Conservation (phyloP, 2,888 invertebrate species). For the Caenorhabditis sp. region DNA sequence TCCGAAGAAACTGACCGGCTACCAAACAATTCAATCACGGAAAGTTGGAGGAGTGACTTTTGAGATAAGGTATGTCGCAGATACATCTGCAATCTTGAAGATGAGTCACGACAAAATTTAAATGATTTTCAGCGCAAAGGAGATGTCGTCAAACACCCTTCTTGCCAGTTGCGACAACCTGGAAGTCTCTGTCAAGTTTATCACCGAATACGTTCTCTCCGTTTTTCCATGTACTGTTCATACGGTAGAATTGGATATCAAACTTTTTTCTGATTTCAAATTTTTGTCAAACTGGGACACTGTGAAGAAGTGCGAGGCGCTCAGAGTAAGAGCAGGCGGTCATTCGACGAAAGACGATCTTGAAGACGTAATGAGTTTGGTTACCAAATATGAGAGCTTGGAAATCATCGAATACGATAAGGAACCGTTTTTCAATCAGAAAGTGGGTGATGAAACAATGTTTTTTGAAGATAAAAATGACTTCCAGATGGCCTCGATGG, state of each 20-base stretch:
- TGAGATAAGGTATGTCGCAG: not conserved
- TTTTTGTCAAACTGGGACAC: not conserved
- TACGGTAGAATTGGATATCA: not conserved
- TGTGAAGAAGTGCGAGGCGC: not conserved
- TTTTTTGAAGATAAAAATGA: too few relatives aligned
- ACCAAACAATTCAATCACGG: not conserved
- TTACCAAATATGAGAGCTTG: not conserved
- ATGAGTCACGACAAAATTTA: not conserved
- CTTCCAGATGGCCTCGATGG: not conserved
- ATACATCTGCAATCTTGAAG: not conserved
- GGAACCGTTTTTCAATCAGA: too few relatives aligned
- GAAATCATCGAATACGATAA: not conserved
- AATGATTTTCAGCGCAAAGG: not conserved
- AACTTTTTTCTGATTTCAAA: not conserved
- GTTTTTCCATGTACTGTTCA: conserved; percentile 1
- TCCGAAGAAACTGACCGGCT: too few relatives aligned
- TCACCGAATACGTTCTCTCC: not conserved
- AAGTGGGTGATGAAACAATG: too few relatives aligned
- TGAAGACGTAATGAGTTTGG: not conserved
- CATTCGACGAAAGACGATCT: not conserved
- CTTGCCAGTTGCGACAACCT: not conserved
- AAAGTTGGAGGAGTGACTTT: not conserved
- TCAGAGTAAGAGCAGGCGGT: not conserved
- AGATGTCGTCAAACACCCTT: not conserved
- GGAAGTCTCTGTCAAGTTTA: not conserved